A percentile compares a stretch with the other conserved stretches of the same genome.
Evolutionary conservation across 2,113 vertebrate genomes (phyloP).

Genomic region (Apistogramma diplotaenia): DNA sequence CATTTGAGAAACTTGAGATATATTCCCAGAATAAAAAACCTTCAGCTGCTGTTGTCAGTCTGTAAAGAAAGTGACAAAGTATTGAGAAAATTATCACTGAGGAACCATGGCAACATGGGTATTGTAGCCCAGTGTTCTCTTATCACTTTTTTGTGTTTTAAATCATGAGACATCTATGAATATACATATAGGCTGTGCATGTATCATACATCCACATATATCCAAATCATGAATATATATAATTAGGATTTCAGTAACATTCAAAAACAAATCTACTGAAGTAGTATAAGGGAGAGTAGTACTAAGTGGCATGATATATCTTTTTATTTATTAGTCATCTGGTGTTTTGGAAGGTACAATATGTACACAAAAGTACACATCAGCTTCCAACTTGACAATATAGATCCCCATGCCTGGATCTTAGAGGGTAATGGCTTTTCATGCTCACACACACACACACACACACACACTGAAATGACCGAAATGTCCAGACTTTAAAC

Average conservation of each 20-base stretch:
- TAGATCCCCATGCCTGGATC: background rate
- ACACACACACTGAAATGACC: no score
- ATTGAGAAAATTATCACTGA: background rate
- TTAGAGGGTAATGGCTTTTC: background rate
- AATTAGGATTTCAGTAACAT: background rate
- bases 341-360: background rate
- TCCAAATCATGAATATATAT: background rate
- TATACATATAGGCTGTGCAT: background rate
- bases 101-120: constrained; percentile 5
- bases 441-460: background rate
- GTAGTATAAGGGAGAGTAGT: background rate
- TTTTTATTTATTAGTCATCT: background rate
- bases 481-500: background rate
- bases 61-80: background rate
- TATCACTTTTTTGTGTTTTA: background rate
- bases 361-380: background rate
- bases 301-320: background rate
- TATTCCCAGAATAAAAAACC: background rate
- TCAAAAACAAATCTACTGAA: background rate
- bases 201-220: background rate
- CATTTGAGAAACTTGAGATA: background rate
- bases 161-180: background rate
- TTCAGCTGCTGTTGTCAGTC: background rate
- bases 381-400: background rate
- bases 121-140: background rate